Base-by-base conservation (phyloP, 35 echinoderm and acorn worm genomes). In the Ophiothrix spiculata region DNA sequence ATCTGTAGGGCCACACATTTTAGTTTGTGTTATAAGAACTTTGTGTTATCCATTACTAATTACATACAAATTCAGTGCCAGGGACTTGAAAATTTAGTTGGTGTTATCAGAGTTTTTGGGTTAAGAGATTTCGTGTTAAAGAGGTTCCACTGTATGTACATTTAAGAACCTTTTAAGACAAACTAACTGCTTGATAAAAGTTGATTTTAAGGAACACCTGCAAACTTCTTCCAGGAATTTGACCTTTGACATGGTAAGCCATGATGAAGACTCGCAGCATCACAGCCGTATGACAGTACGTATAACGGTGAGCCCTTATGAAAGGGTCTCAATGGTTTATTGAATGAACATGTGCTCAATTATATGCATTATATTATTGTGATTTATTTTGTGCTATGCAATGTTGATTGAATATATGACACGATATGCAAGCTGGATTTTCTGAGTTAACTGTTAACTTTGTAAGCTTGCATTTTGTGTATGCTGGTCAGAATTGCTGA, bases 191-290 rank as follows among this genome's bases (percentile, higher is more conserved):
- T 69, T 69, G 60, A 69, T 69, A 69, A 69, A 69, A 69, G 60
- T 69, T 69, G 60, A 69, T 69, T 69, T 69, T 69, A 69, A 69
- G 60, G 60, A 69, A 69, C 29, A 69, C 60, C 60, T 69, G 25
- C 42, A 15, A 69, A 69, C 60, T 69, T 69, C 60, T 69, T 69
- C 60, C 60, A 69, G 60, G 60, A 10, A 10, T 69, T 25, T 69
- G 60, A 69, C 8, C 60, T 69, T 69, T 69, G 60, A 69, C 60
- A 69, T 69, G 60, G 60, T 69, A 69, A 69, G 60, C 60, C n/a
- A n/a, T n/a, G n/a, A 25, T 15, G 60, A 69, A 69, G 60, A 69
- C 8, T 69, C 10, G 25, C 60, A 69, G 16, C 60, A 69, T 25
- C 60, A 28, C 17, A 69, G 60, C 60, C 60, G 60, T 69, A 15